Evolutionary conservation across 2,113 vertebrate species (phyloP), one percentile per base, ranked within the genome.

Genomic region (Tupaia chinensis): DNA sequence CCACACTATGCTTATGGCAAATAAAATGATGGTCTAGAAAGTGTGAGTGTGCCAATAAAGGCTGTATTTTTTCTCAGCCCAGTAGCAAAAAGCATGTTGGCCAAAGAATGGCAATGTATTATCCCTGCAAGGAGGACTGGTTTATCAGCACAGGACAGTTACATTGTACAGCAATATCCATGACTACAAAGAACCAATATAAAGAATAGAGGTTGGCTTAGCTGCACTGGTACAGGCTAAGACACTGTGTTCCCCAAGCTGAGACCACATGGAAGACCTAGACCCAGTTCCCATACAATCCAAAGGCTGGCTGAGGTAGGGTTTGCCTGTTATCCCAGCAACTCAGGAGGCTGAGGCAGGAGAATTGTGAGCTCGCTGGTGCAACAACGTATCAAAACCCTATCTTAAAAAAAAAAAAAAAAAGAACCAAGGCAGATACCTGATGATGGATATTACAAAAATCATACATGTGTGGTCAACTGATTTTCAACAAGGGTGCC

Each of bases 1-100:
- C 58, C 16, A 79, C 32, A 27, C 56, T 77, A 86, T 32, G 53
- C 7, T 29, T 81, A 86, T 3, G 6, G 27, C 44, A 94, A 93
- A 94, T 23, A 96, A 87, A 66, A 13, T 63, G 27, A 81, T 14
- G 0, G 3, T 79, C 74, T 0, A 86, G 44, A 94, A 89, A 89
- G 86, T 61, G 34, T 68, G 82, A 23, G 10, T 56, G 63, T 2
- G 6, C 61, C 56, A 82, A 53, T 20, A 92, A 68, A 83, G 34
- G 11, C 34, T 90, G 9, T 8, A 85, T 82, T 78, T 82, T 91
- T 85, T 73, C 88, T 69, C 14, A 93, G 58, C 53, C 74, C 74
- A 89, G 96, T 34, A 93, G 65, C 87, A 95, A 94, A 95, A 85
- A 77, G 83, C 80, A 77, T 60, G 56, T 54, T 66, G 22, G 17